Conservation (phyloP, 2,888 invertebrate species). For the Tachina fera region DNA sequence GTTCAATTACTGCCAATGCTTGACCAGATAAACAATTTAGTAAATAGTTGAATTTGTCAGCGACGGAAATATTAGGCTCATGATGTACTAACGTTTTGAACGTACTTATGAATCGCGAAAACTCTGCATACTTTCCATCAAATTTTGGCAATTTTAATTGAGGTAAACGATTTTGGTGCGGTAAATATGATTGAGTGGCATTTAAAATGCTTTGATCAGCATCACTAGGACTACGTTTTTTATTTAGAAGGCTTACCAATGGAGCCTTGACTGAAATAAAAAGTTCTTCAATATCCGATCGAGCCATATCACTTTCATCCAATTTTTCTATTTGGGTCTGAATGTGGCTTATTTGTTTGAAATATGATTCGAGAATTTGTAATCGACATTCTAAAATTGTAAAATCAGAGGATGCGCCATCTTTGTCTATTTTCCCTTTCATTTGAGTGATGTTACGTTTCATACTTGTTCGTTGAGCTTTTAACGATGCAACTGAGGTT, state of each 20-base stretch:
- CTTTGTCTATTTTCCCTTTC: slow-evolving; percentile 18
- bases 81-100: slow-evolving; percentile 35
- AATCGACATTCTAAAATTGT: slow-evolving; percentile 56
- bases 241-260: slow-evolving; percentile 24
- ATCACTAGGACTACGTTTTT: slow-evolving; percentile 20
- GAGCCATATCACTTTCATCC: slow-evolving; percentile 2
- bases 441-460: slow-evolving; percentile 37
- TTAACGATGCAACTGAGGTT: slow-evolving; percentile 10
- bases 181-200: neutral
- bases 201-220: slow-evolving; percentile 43
- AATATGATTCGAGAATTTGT: slow-evolving; percentile 59
- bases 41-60: slow-evolving; percentile 36
- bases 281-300: slow-evolving; percentile 51
- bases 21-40: slow-evolving; percentile 27
- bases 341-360: slow-evolving; percentile 58
- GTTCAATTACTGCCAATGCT: slow-evolving; percentile 9
- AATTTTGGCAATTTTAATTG: slow-evolving; percentile 38
- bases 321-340: slow-evolving; percentile 55
- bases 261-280: slow-evolving; percentile 41
- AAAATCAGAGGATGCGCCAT: slow-evolving; percentile 17
- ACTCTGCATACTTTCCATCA: slow-evolving; percentile 34
- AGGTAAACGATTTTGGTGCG: slow-evolving; percentile 22
- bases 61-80: slow-evolving; percentile 8
- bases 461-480: slow-evolving; percentile 47
- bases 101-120: slow-evolving; percentile 20